phyloP scores from a whole-genome alignment of 2,113 vertebrate genomes.

The Cyprinodon brontotheroides region DNA sequence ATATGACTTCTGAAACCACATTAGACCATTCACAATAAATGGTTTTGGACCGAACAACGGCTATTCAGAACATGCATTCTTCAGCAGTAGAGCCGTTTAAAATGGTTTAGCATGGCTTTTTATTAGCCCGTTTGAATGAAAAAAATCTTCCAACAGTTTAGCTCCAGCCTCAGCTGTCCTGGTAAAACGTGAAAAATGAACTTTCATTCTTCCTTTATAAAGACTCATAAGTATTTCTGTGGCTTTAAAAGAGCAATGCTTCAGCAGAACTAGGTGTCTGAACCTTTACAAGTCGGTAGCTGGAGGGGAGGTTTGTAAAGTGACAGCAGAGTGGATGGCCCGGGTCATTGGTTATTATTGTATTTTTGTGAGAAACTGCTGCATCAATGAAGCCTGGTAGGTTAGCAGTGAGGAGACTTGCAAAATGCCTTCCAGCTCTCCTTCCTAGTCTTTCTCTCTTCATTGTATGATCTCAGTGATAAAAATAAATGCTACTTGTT shows the following conservation, averaged over 20 bases:
- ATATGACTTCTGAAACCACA: neutral
- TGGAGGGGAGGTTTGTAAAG: constrained; percentile 41
- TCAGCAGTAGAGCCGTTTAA: neutral
- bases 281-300: constrained; percentile 25
- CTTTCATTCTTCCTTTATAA: constrained; percentile 25
- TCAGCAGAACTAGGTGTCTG: constrained; percentile 29
- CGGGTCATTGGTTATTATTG: constrained; percentile 52
- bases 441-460: constrained; percentile 7
- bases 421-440: constrained; percentile 38
- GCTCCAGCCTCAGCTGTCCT: constrained; percentile 1
- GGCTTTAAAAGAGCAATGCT: constrained; percentile 19
- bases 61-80: neutral
- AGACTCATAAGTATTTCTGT: constrained; percentile 22
- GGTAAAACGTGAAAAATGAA: constrained; percentile 20
- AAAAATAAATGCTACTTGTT: neutral
- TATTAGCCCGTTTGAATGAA: neutral
- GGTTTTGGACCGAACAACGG: neutral
- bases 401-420: constrained; percentile 35
- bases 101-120: constrained; percentile 2
- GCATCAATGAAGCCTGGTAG: constrained; percentile 52
- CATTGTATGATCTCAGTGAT: too few relatives aligned
- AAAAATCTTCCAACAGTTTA: constrained; percentile 9
- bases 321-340: constrained; percentile 47
- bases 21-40: neutral
- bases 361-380: constrained; percentile 56